These are phyloP conservation scores for Steinernema khuongi DNA, from an alignment of 1,140 invertebrate species.

Conservation along the genomic window DNA sequence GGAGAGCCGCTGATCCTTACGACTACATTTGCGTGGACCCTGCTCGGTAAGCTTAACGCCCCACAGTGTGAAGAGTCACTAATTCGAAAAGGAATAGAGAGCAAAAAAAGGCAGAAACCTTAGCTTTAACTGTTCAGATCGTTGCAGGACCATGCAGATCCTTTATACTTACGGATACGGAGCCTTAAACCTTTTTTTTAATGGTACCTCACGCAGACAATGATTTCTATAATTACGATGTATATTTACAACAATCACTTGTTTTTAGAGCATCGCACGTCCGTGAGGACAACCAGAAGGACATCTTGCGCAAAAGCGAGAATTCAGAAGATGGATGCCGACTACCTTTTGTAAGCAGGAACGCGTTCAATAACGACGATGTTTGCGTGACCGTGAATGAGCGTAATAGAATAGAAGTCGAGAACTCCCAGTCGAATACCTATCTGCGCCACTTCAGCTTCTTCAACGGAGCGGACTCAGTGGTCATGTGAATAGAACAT, in stretches of 20 bases:
- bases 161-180: too few relatives aligned
- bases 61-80: too few relatives aligned
- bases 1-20: neutral
- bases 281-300: conserved; percentile 18
- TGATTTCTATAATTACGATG: conserved; percentile 43
- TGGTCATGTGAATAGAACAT: conserved; percentile 32
- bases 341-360: conserved; percentile 11
- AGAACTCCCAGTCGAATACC: conserved; percentile 40
- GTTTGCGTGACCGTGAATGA: conserved; percentile 26
- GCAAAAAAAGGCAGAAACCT: too few relatives aligned
- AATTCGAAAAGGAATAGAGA: too few relatives aligned
- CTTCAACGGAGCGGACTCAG: conserved; percentile 49
- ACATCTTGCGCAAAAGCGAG: conserved; percentile 20
- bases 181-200: too few relatives aligned
- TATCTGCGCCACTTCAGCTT: conserved; percentile 43
- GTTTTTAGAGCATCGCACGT: conserved; percentile 37
- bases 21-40: conserved; percentile 1
- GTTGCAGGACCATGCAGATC: too few relatives aligned
- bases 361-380: conserved; percentile 16
- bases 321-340: conserved; percentile 16
- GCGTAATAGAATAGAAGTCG: conserved; percentile 19
- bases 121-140: too few relatives aligned
- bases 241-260: conserved; percentile 12
- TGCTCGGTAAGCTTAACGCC: neutral
- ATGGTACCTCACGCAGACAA: conserved; percentile 34